Base-by-base conservation (phyloP, 1,140 invertebrate species). In the Listronotus oregonensis region DNA sequence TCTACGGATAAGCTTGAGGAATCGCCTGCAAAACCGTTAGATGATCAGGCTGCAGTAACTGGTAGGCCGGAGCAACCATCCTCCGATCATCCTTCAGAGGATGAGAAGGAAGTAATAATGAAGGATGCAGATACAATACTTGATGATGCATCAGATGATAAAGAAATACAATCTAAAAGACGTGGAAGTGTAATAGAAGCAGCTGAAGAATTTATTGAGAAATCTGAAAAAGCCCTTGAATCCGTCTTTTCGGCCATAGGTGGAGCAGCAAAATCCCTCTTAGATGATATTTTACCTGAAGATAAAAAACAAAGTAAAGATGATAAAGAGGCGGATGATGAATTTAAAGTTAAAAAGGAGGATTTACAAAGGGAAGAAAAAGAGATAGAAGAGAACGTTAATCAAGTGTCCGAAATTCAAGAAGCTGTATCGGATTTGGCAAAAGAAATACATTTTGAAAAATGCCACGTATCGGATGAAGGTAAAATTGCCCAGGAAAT, bases 161-260 rank as follows among this genome's bases (percentile, higher is more conserved):
- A 49, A 49, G 1, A 15, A 18, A 49, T 12, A 21, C 11, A 49
- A 6, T 17, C 58, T 12, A 27, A 14, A 3, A 21, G 14, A 21
- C 12, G 14, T 52, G 14, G 11, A 10, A 31, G 18, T 9, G 14
- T 27, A n/a, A 21, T 55, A 14, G 60, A 54, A 32, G 39, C 34
- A 43, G 27, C 60, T 27, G 60, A 54, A 42, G 50, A 52, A 31
- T 46, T 52, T 43, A 34, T 54, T 9, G 52, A 56, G 27, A 60
- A 52, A 52, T 51, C 49, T 32, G 64, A 59, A 34, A 42, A 66
- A 17, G 51, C 47, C 5, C n/a, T 64, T 5, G 62, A 50, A 12
- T 64, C 62, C 11, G n/a, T 57, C 9, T 49, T 64, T 42, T 27
- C 52, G 10, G 32, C 51, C 6, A n/a, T 62, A 8, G 62, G 37